phyloP scores from a whole-genome alignment of 2,797 vertebrate species.

The Spinus olivaceus region DNA sequence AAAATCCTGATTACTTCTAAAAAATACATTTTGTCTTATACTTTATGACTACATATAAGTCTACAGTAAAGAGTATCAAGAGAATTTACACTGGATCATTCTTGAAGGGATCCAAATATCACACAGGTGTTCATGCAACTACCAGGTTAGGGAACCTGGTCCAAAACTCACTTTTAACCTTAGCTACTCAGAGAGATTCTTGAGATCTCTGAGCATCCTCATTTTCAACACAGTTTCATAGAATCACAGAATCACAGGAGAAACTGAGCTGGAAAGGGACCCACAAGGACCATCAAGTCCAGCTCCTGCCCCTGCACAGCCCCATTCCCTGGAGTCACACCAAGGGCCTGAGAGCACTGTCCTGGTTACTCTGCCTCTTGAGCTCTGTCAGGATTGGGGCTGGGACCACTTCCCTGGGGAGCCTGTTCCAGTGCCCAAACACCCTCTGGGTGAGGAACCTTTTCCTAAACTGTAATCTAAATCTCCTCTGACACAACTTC shows the following conservation, averaged over 20 bases:
- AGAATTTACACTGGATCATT: background rate
- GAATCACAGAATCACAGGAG: background rate
- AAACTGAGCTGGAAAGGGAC: background rate
- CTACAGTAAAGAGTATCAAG: background rate
- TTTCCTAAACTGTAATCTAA: background rate
- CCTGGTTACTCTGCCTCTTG: background rate
- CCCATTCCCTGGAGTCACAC: too few relatives aligned
- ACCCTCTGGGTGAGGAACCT: background rate
- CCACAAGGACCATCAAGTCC: background rate
- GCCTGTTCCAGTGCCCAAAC: background rate
- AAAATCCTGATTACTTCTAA: background rate
- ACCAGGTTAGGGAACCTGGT: background rate
- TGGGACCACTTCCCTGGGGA: background rate
- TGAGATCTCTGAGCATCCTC: background rate
- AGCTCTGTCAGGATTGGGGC: background rate
- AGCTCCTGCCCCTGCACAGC: background rate
- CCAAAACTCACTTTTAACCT: background rate
- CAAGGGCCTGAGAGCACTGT: fast-evolving
- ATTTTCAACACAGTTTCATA: background rate
- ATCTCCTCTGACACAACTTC: background rate
- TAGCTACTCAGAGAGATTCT: background rate
- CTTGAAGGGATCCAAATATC: background rate
- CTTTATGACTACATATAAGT: background rate
- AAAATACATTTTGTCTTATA: background rate
- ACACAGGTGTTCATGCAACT: background rate